A percentile compares a stretch with the other conserved stretches of the same genome.
phyloP scores from a whole-genome alignment of 2,888 invertebrate species.

The Steinernema hermaphroditum region DNA sequence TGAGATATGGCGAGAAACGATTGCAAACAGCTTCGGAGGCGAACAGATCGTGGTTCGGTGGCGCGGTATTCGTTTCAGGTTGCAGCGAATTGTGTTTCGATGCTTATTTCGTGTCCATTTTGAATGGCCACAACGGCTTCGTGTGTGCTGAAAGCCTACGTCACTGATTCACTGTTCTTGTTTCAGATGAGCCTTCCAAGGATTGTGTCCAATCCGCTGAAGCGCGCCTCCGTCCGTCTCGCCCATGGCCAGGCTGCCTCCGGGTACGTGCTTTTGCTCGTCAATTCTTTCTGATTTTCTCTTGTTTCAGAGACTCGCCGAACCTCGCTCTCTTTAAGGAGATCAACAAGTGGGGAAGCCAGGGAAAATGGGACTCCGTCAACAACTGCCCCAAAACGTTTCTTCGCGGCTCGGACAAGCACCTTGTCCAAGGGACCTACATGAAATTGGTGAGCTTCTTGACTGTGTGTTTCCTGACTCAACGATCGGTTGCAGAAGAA shows the following conservation, averaged over 20 bases:
- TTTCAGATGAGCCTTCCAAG: slow-evolving; percentile 14
- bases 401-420: slow-evolving; percentile 5
- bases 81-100: no score
- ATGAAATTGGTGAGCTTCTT: not conserved
- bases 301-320: not conserved
- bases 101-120: no score
- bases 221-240: not conserved
- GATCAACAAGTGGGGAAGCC: slow-evolving; percentile 56
- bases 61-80: no score
- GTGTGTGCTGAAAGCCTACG: no score
- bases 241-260: not conserved
- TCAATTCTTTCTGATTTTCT: not conserved
- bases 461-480: not conserved
- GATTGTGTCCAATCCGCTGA: slow-evolving; percentile 4
- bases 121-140: no score
- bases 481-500: slow-evolving; percentile 5
- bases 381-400: slow-evolving; percentile 52
- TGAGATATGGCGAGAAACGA: no score
- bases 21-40: no score
- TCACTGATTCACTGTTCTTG: not conserved
- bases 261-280: not conserved
- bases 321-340: slow-evolving; percentile 47
- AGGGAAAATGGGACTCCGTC: slow-evolving; percentile 61
- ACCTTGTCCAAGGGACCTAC: not conserved
- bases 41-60: no score